These are phyloP conservation scores for Drosophila teissieri DNA, from an alignment of 1,140 invertebrate genomes.

Conservation along the genomic window DNA sequence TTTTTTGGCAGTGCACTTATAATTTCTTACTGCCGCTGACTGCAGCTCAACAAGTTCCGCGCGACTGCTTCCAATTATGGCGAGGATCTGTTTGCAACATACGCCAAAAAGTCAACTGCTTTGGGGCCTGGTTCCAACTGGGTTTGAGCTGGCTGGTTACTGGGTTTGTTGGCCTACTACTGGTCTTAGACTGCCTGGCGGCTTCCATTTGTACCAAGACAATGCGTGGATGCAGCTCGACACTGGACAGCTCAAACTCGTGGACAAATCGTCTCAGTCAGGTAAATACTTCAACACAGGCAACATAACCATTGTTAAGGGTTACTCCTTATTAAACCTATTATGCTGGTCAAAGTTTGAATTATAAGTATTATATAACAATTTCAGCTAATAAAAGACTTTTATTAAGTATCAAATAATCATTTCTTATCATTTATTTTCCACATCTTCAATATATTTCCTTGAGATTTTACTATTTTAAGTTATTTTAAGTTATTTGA, in stretches of 20 bases:
- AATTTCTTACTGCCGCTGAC: conserved; percentile 54
- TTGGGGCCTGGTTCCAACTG: conserved; percentile 43
- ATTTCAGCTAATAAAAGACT: too few relatives aligned
- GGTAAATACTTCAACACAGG: conserved; percentile 16
- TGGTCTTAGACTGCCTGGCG: conserved; percentile 67
- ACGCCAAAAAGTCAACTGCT: conserved; percentile 74
- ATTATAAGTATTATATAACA: too few relatives aligned
- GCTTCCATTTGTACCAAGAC: conserved; percentile 38
- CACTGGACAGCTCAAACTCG: conserved; percentile 17
- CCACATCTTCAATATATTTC: background rate
- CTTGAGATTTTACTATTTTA: background rate
- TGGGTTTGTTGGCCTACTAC: conserved; percentile 61
- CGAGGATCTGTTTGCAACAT: conserved; percentile 76
- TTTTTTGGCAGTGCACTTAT: conserved; percentile 45
- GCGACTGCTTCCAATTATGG: conserved; percentile 79
- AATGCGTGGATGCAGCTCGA: conserved; percentile 48
- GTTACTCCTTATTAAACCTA: background rate
- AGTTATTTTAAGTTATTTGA: conserved; percentile 9
- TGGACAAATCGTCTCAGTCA: conserved; percentile 15
- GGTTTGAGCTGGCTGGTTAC: conserved; percentile 10
- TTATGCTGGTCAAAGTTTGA: background rate
- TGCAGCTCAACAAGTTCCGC: conserved; percentile 69
- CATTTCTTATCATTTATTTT: background rate
- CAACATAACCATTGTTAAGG: background rate
- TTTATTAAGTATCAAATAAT: too few relatives aligned